Base-by-base conservation (phyloP, 2,113 vertebrate species). In the Typhlomys cinereus region DNA sequence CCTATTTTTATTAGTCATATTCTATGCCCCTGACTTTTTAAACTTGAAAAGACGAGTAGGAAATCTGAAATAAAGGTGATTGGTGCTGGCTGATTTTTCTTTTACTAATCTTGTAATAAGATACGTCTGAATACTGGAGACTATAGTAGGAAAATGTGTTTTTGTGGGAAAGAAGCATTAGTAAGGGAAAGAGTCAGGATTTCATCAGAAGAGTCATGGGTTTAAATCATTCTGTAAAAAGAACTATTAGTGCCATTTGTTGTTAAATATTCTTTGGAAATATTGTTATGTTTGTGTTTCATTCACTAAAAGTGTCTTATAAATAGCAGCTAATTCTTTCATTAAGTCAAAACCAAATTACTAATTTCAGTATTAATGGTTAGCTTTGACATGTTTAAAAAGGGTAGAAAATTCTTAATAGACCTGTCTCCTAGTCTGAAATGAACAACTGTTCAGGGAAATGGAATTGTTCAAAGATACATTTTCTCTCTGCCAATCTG, bases 371-470 rank as follows among this genome's bases (percentile, higher is more conserved):
- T 95, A 93, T 96, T 96, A 97, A 96, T 94, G 81, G 80, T 92
- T 96, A 87, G 94, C 92, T 96, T 96, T 96, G 95, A 95, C 93
- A 96, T 94, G 78, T 95, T 97, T 96, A 91, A 96, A 95, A 96
- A 94, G 94, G 80, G 92, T 87, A 87, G 76, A 95, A 91, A 89
- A 39, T 97, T 96, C 94, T 97, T 98, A 98, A 98, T 97, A 97
- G 97, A 97, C 96, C 96, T 98, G 95, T 97, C 98, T 98, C 97
- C 95, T 92, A 97, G 95, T 95, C 96, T 97, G 96, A 98, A 98
- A 98, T 97, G 97, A 98, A 96, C 97, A 98, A 97, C 97, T 93
- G 71, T 94, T 97, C 97, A 96, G 97, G 98, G 97, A 98, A 98
- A 98, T 98, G 96, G 95, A 98, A 98, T 97, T 98, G 97, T 96